These are phyloP conservation scores for Germaria angustata DNA, from an alignment of 2,888 invertebrate genomes.

Conservation along the genomic window DNA sequence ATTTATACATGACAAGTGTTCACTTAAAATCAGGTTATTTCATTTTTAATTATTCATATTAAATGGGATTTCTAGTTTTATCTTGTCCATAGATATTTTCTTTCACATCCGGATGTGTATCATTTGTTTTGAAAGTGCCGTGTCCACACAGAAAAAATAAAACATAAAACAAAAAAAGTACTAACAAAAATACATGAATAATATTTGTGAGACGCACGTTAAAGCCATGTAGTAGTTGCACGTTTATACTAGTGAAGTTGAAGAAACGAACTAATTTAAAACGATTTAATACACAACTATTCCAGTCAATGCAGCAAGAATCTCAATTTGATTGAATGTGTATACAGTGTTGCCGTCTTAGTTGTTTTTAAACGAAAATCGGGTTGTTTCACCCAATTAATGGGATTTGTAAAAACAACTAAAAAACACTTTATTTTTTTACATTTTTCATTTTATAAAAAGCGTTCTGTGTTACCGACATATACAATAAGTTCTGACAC, in stretches of 20 bases:
- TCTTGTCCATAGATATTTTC: background rate
- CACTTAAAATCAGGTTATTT: background rate
- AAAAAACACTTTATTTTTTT: too few relatives aligned
- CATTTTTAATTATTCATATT: constrained; percentile 3
- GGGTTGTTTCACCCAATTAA: too few relatives aligned
- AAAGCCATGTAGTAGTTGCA: constrained; percentile 16
- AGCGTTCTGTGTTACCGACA: too few relatives aligned
- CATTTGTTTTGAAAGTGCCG: constrained; percentile 48
- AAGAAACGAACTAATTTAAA: constrained; percentile 61
- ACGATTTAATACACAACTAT: constrained; percentile 32
- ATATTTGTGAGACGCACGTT: background rate
- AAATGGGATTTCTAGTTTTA: background rate
- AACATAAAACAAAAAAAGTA: background rate
- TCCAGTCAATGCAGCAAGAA: constrained; percentile 37
- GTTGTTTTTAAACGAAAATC: too few relatives aligned
- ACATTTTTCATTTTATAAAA: too few relatives aligned
- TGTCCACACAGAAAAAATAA: constrained; percentile 20
- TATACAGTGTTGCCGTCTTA: too few relatives aligned
- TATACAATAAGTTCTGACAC: too few relatives aligned
- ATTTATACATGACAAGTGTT: constrained; percentile 13
- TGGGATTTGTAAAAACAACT: too few relatives aligned
- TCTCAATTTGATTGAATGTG: constrained; percentile 5
- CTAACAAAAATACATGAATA: constrained; percentile 11
- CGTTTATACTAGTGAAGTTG: constrained; percentile 57
- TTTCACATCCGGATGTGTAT: constrained; percentile 49